Evolutionary conservation across 2,797 vertebrate genomes (phyloP), one percentile per base, ranked within the genome.

Genomic region (Sparus aurata): DNA sequence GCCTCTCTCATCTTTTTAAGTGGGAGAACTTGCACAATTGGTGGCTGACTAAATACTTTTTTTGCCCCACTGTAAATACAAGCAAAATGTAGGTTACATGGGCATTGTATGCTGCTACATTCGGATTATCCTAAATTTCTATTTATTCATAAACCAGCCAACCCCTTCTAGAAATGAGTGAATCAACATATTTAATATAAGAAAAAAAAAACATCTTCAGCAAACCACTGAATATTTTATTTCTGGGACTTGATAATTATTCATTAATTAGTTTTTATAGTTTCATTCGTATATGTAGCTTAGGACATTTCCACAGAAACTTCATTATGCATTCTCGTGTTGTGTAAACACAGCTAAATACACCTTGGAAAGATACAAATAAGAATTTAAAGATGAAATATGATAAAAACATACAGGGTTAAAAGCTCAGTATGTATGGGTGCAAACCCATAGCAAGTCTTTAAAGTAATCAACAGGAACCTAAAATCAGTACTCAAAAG

Each of bases 401-500:
- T 6, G 5, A 34, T 34, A 7, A 34, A 46, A 46, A 3, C 43
- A 55, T 34, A 5, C 12, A 20, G 38, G 18, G 10, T 62, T 25
- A 13, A 68, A 47, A 25, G 15, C 25, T 72, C 3, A 58, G 34
- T 17, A 57, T 27, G 34, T 54, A 0, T 20, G 38, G 27, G n/a
- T 47, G 12, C 10, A 10, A 23, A 22, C 23, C 8, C 11, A 58
- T 0, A 58, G 17, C 0, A 8, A 65, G 52, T 59, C n/a, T 20
- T 55, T 1, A 68, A 49, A 52, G 57, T 38, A 52, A 63, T 73
- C 46, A 77, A 43, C 45, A 57, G 22, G 2, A 45, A 71, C 13
- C 41, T 34, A 57, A 65, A 75, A 79, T 50, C 30, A 30, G 49
- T 34, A 23, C 27, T 47, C 22, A 55, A 49, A 20, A 27, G 64